Conservation (phyloP, 2,888 invertebrate genomes). For the Drosophila fulvimacula region DNA sequence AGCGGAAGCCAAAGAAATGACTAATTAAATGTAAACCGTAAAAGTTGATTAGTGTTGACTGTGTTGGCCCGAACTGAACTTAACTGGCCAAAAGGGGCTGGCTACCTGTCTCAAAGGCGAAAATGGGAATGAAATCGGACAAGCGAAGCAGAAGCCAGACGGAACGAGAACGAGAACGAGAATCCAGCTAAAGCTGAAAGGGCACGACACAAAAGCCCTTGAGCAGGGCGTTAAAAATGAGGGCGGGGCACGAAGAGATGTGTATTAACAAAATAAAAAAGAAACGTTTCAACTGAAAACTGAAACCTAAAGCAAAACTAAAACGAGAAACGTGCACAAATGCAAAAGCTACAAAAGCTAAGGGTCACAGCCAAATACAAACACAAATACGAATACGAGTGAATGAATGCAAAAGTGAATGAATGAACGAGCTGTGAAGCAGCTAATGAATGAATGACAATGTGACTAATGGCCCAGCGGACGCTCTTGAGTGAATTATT, state of each 20-base stretch:
- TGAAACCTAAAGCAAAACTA: slow-evolving; percentile 28
- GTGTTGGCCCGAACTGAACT: slow-evolving; percentile 38
- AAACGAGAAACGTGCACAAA: slow-evolving; percentile 64
- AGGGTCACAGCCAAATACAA: slow-evolving; percentile 28
- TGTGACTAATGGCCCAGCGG: slow-evolving; percentile 41
- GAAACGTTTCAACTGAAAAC: slow-evolving; percentile 3
- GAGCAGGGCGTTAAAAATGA: slow-evolving; percentile 10
- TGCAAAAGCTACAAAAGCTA: slow-evolving; percentile 47
- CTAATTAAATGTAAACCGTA: slow-evolving; percentile 77
- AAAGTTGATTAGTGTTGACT: slow-evolving; percentile 70
- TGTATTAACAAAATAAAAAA: slow-evolving; percentile 13
- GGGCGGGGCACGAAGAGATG: slow-evolving; percentile 6
- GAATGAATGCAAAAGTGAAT: slow-evolving; percentile 29
- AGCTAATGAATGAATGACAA: slow-evolving; percentile 60
- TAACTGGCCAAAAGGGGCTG: slow-evolving; percentile 8
- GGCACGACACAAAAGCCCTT: slow-evolving; percentile 71
- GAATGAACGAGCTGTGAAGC: slow-evolving; percentile 58
- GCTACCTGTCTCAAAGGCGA: slow-evolving; percentile 12
- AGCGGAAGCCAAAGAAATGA: slow-evolving; percentile 71
- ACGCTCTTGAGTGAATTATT: slow-evolving; percentile 45
- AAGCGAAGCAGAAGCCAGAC: slow-evolving; percentile 53
- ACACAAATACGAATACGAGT: slow-evolving; percentile 7
- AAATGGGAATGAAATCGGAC: slow-evolving; percentile 63
- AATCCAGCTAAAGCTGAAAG: slow-evolving; percentile 27
- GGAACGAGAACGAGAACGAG: slow-evolving; percentile 37